These are phyloP conservation scores for Stercorarius parasiticus DNA, from an alignment of 2,113 vertebrate genomes.

Conservation along the genomic window DNA sequence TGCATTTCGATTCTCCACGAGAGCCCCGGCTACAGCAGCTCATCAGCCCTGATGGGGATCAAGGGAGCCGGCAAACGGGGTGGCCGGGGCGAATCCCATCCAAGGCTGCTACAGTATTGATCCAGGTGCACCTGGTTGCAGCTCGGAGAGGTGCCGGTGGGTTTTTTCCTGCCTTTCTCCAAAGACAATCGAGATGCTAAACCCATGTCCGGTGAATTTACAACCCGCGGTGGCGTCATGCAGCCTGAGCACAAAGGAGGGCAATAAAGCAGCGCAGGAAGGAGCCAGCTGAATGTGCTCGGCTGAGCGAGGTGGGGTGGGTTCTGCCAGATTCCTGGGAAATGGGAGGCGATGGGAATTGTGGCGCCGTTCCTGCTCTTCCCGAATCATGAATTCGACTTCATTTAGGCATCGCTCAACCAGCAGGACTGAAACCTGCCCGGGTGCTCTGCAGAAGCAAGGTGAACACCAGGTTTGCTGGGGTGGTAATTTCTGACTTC, in stretches of 20 bases:
- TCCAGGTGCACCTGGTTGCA: not conserved
- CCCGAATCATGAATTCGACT: rapidly evolving
- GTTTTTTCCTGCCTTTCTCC: not conserved
- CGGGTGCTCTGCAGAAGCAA: not conserved
- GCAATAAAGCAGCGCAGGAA: not conserved
- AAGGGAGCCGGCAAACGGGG: not conserved
- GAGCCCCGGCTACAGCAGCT: not conserved
- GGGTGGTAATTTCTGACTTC: not conserved
- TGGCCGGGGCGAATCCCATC: not conserved
- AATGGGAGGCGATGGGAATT: rapidly evolving
- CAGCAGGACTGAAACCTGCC: not conserved
- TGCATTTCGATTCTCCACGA: constrained; percentile 21
- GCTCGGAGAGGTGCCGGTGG: not conserved
- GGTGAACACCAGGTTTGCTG: rapidly evolving
- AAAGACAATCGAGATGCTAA: rapidly evolving
- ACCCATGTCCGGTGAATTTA: not conserved
- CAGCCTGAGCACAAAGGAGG: not conserved
- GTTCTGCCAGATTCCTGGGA: not conserved
- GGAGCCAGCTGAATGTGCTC: not conserved
- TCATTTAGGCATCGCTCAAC: not conserved
- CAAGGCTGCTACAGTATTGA: not conserved
- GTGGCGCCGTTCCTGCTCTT: rapidly evolving
- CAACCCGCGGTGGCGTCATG: not conserved
- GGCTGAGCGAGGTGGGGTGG: not conserved
- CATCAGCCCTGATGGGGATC: not conserved